A percentile compares a stretch with the other conserved stretches of the same genome.
Evolutionary conservation across 2,888 invertebrate species (phyloP).

Genomic region (Euphydryas editha): DNA sequence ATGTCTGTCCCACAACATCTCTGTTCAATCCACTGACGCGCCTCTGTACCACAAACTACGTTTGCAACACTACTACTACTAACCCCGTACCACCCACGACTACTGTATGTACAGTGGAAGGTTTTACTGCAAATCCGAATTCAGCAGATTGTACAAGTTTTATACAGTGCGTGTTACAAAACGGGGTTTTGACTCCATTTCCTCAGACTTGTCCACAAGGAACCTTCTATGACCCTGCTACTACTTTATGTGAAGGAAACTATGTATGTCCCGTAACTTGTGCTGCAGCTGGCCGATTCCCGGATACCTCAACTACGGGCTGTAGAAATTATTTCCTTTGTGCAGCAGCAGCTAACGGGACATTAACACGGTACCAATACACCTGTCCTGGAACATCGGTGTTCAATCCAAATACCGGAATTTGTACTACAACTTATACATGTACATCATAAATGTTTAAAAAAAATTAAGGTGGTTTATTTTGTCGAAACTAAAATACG

Average conservation of each 20-base stretch:
- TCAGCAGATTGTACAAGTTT: constrained; percentile 64
- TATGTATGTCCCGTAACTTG: constrained; percentile 64
- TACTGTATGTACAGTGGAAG: constrained; percentile 62
- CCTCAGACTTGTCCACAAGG: constrained; percentile 58
- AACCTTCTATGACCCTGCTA: constrained; percentile 64
- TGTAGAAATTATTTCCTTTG: constrained; percentile 73
- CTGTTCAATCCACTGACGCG: constrained; percentile 64
- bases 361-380: constrained; percentile 60
- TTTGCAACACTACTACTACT: constrained; percentile 54
- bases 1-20: constrained; percentile 71
- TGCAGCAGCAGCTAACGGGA: constrained; percentile 54
- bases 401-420: constrained; percentile 62
- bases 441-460: constrained; percentile 52
- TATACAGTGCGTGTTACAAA: constrained; percentile 63
- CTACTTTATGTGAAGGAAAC: constrained; percentile 63
- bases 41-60: constrained; percentile 65
- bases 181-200: constrained; percentile 58
- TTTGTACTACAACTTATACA: constrained; percentile 68
- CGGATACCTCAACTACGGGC: constrained; percentile 64
- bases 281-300: constrained; percentile 65
- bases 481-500: not conserved
- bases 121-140: constrained; percentile 60
- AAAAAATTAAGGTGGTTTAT: not conserved
- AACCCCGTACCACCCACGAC: constrained; percentile 45
- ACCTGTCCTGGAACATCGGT: constrained; percentile 71